Conservation (phyloP, 2,797 vertebrate genomes). For the Fratercula arctica region DNA sequence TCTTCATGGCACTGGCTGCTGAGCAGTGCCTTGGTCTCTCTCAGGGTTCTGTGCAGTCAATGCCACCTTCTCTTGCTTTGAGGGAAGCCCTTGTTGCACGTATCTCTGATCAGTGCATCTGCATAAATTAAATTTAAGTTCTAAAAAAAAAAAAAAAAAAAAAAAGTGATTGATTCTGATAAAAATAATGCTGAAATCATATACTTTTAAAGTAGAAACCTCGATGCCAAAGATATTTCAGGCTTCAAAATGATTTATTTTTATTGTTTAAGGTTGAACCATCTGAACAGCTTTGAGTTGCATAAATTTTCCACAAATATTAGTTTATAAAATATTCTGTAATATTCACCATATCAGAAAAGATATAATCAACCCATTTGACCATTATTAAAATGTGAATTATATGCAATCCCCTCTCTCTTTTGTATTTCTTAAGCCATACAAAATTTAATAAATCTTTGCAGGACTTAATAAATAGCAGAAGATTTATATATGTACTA, state of each 20-base stretch:
- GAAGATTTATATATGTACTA: slow-evolving; percentile 73
- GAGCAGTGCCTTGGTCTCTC: background rate
- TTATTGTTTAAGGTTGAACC: background rate
- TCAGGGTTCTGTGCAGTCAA: background rate
- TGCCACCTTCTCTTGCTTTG: background rate
- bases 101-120: too few species aligned
- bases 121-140: background rate
- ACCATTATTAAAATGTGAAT: slow-evolving; percentile 76
- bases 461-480: slow-evolving; percentile 71
- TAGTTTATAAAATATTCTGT: slow-evolving; percentile 41
- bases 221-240: background rate
- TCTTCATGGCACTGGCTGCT: background rate
- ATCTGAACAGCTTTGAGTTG: background rate
- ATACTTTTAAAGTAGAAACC: background rate
- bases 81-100: fast-evolving
- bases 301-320: slow-evolving; percentile 54
- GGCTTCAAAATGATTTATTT: background rate
- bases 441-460: slow-evolving; percentile 76
- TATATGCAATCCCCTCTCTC: slow-evolving; percentile 52
- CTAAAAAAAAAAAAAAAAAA: background rate
- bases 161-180: background rate
- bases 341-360: slow-evolving; percentile 53
- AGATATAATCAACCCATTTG: slow-evolving; percentile 62
- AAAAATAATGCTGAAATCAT: background rate
- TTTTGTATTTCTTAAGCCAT: slow-evolving; percentile 68